phyloP scores from a whole-genome alignment of 1,140 invertebrate species.

The Ladona fulva region DNA sequence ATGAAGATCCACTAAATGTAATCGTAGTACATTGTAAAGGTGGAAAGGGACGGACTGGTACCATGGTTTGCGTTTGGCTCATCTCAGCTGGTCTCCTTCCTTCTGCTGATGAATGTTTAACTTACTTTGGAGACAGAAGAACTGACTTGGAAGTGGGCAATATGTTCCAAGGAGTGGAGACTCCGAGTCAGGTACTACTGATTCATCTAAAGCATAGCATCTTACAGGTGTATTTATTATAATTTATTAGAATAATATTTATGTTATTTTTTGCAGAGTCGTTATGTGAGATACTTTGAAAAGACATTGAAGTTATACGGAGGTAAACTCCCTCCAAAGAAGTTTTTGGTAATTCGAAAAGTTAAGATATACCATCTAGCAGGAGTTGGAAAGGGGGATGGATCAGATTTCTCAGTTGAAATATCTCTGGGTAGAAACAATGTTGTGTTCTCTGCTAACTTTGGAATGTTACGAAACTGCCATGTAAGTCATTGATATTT shows the following conservation, averaged over 20 bases:
- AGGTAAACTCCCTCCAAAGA: not conserved
- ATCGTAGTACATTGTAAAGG: slow-evolving; percentile 58
- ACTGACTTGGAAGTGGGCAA: slow-evolving; percentile 42
- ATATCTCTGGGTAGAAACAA: slow-evolving; percentile 30
- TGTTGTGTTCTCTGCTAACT: slow-evolving; percentile 35
- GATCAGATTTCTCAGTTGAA: slow-evolving; percentile 39
- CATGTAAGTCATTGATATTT: slow-evolving; percentile 32
- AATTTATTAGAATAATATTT: too few relatives aligned
- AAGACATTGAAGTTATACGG: slow-evolving; percentile 16
- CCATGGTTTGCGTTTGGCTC: slow-evolving; percentile 48
- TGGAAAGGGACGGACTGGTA: slow-evolving; percentile 50
- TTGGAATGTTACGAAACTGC: slow-evolving; percentile 37
- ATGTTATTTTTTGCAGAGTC: slow-evolving; percentile 32
- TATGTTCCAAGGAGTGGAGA: slow-evolving; percentile 50
- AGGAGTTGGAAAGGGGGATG: slow-evolving; percentile 40
- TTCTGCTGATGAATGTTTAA: slow-evolving; percentile 41
- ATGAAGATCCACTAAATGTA: slow-evolving; percentile 42
- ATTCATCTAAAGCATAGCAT: not conserved
- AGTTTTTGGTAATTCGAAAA: not conserved
- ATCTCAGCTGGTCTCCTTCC: slow-evolving; percentile 43
- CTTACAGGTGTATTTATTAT: too few relatives aligned
- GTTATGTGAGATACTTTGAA: slow-evolving; percentile 47
- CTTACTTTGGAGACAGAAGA: slow-evolving; percentile 44
- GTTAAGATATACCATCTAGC: not conserved
- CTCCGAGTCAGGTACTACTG: slow-evolving; percentile 24